These are phyloP conservation scores for Boleophthalmus pectinirostris DNA, from an alignment of 2,113 vertebrate genomes.

Conservation along the genomic window DNA sequence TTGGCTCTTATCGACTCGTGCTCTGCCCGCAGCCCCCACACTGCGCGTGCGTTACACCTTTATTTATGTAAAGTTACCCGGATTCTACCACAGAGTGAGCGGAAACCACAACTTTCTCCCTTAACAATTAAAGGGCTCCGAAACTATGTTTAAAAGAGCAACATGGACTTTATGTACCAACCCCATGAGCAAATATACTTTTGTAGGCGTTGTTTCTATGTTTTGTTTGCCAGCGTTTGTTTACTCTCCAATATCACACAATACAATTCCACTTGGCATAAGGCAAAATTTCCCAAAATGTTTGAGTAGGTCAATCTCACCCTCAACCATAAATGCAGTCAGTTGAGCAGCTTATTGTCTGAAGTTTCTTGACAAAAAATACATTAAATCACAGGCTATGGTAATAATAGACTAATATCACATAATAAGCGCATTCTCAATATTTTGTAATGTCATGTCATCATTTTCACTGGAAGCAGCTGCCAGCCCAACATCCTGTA, in stretches of 20 bases:
- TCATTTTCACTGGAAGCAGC: too few species aligned
- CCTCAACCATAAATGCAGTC: too few species aligned
- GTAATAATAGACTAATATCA: too few species aligned
- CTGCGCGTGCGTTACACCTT: constrained; percentile 81
- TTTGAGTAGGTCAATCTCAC: too few species aligned
- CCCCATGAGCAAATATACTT: background rate
- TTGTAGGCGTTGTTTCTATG: background rate
- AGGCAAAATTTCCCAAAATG: background rate
- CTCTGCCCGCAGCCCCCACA: constrained; percentile 45
- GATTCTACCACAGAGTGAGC: background rate
- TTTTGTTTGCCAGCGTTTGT: background rate
- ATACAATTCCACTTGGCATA: background rate
- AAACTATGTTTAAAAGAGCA: background rate
- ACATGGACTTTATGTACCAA: background rate
- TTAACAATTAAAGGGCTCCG: constrained; percentile 39
- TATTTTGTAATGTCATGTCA: too few species aligned
- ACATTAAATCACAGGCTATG: too few species aligned
- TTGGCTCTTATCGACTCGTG: constrained; percentile 64
- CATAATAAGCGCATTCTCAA: too few species aligned
- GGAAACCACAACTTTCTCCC: background rate
- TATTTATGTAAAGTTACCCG: constrained; percentile 14
- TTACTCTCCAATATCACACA: background rate
- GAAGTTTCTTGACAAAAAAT: too few species aligned
- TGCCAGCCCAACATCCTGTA: too few species aligned
- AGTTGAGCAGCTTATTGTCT: too few species aligned